phyloP scores from a whole-genome alignment of 2,797 vertebrate species.

The Pterois miles region DNA sequence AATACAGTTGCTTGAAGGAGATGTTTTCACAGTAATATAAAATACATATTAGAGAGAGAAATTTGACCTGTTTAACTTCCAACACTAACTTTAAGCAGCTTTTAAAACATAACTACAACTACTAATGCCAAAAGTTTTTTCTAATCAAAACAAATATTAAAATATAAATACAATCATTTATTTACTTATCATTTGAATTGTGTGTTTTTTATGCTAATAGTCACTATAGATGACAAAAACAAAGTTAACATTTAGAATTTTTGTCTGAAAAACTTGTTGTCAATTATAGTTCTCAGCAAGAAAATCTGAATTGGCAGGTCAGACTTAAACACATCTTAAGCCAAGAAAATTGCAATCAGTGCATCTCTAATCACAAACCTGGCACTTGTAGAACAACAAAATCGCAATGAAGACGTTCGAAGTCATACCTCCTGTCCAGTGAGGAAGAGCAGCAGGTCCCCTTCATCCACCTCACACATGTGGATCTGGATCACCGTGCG shows the following conservation, averaged over 20 bases:
- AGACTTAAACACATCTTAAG: too few species aligned
- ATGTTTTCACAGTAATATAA: too few species aligned
- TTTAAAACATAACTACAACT: too few species aligned
- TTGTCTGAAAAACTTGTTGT: neutral
- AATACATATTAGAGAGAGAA: too few species aligned
- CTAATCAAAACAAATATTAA: too few species aligned
- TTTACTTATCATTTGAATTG: neutral
- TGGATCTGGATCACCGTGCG: conserved; percentile 96
- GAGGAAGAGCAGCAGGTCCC: conserved; percentile 93
- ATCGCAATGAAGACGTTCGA: neutral
- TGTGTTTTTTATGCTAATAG: neutral
- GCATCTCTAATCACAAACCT: neutral
- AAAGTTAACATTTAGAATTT: neutral
- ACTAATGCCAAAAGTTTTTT: too few species aligned
- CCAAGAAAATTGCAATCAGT: neutral
- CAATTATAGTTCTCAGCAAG: too few species aligned
- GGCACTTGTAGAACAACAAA: neutral
- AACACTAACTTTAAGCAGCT: too few species aligned
- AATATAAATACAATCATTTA: neutral
- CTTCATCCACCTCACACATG: conserved; percentile 96
- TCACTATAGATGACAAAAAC: neutral
- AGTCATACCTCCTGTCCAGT: conserved; percentile 93
- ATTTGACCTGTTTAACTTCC: too few species aligned
- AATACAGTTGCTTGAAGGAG: too few species aligned
- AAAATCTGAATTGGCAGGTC: neutral